A percentile compares a stretch with the other conserved stretches of the same genome.
These are phyloP conservation scores for Aphidius gifuensis DNA, from an alignment of 1,140 invertebrate genomes.

Conservation along the genomic window DNA sequence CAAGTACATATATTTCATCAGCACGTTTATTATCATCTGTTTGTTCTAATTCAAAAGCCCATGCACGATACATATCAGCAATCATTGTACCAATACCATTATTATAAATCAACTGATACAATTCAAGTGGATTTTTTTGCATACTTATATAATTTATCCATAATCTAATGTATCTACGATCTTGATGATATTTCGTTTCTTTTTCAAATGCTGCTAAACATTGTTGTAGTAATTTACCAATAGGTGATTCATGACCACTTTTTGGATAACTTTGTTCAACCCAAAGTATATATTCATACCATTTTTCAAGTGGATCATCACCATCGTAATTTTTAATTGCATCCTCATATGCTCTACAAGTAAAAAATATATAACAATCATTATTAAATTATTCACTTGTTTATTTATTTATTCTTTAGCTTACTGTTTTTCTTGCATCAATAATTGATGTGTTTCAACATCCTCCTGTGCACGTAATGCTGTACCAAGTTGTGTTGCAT, in stretches of 20 bases:
- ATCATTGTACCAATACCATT: slow-evolving; percentile 75
- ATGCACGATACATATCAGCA: slow-evolving; percentile 74
- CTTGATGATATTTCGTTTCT: slow-evolving; percentile 76
- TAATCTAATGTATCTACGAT: slow-evolving; percentile 76
- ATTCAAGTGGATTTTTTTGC: slow-evolving; percentile 69
- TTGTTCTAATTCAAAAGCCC: slow-evolving; percentile 78
- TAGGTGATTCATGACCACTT: slow-evolving; percentile 76
- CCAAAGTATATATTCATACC: slow-evolving; percentile 86
- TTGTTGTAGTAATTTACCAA: slow-evolving; percentile 70
- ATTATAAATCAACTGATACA: slow-evolving; percentile 72
- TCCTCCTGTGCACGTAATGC: slow-evolving; percentile 73
- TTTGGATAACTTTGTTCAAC: slow-evolving; percentile 87
- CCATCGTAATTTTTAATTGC: slow-evolving; percentile 76
- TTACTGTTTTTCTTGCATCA: slow-evolving; percentile 61
- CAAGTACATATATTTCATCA: slow-evolving; percentile 70
- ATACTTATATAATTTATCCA: slow-evolving; percentile 89
- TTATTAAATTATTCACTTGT: neutral
- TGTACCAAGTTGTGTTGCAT: slow-evolving; percentile 68
- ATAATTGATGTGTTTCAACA: slow-evolving; percentile 56
- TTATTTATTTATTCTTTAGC: slow-evolving; percentile 19
- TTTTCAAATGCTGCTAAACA: slow-evolving; percentile 80
- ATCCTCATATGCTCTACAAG: slow-evolving; percentile 74
- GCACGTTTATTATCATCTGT: slow-evolving; percentile 71
- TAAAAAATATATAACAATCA: slow-evolving; percentile 22
- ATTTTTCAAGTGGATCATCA: slow-evolving; percentile 79